Evolutionary conservation across 2,888 invertebrate species (phyloP).

Genomic region (Dione vanillae): DNA sequence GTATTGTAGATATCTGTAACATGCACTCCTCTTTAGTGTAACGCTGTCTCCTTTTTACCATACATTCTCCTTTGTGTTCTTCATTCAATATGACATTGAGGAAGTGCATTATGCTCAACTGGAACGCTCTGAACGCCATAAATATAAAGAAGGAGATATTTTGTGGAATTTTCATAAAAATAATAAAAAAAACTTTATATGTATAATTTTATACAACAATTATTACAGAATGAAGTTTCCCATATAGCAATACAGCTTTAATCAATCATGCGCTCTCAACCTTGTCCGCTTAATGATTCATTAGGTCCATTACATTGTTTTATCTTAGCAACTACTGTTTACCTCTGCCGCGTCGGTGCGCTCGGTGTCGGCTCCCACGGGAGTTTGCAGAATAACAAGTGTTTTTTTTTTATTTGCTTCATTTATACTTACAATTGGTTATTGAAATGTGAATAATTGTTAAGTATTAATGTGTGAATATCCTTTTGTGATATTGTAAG

Average conservation of each 20-base stretch:
- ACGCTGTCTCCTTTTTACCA: no score
- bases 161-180: no score
- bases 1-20: no score
- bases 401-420: conserved; percentile 14
- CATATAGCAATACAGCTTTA: conserved; percentile 26
- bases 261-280: conserved; percentile 36
- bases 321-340: conserved; percentile 38
- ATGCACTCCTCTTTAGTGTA: no score
- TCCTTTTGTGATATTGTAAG: background rate
- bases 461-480: conserved; percentile 7
- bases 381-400: background rate
- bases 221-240: conserved; percentile 17
- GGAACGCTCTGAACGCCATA: no score
- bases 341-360: conserved; percentile 20
- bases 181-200: background rate
- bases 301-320: conserved; percentile 41
- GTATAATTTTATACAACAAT: background rate
- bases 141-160: background rate
- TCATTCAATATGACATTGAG: no score
- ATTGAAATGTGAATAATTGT: background rate
- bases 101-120: no score
- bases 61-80: no score
- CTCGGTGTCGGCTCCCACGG: conserved; percentile 23
- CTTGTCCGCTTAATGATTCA: conserved; percentile 38
- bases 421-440: background rate